Conservation (phyloP, 2,113 vertebrate genomes). For the Platichthys stellatus region DNA sequence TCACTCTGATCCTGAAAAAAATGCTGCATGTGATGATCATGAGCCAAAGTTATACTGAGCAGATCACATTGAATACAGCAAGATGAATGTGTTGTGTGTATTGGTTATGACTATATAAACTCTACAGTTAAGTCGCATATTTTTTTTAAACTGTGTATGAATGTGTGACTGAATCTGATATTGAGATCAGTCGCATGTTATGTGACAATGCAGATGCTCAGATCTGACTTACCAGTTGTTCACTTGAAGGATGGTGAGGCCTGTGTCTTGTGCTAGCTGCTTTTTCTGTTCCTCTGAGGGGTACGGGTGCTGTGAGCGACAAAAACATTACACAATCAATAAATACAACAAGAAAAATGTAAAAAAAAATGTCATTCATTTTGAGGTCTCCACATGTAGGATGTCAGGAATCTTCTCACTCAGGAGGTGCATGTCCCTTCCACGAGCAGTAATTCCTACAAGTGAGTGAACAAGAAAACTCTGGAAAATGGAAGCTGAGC, state of each 20-base stretch:
- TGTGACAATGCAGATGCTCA: neutral
- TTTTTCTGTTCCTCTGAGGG: slow-evolving; percentile 83
- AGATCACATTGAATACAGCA: neutral
- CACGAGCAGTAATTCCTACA: neutral
- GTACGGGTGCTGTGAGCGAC: slow-evolving; percentile 71
- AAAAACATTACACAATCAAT: neutral
- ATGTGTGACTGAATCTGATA: neutral
- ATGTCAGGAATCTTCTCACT: neutral
- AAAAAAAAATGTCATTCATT: neutral
- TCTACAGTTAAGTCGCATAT: no score
- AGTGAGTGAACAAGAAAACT: neutral
- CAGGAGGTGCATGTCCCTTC: neutral
- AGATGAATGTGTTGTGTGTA: neutral
- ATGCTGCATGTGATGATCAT: neutral
- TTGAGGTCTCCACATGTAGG: neutral
- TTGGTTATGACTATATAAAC: neutral
- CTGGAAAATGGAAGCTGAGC: slow-evolving; percentile 21
- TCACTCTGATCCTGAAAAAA: neutral
- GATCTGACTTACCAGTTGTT: slow-evolving; percentile 78
- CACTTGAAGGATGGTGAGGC: slow-evolving; percentile 82
- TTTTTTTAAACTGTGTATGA: neutral
- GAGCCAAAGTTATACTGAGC: neutral
- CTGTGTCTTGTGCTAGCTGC: slow-evolving; percentile 82
- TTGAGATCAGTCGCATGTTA: neutral
- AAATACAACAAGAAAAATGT: neutral